Percentiles rank a stretch among this genome's conserved stretches.
Conservation (phyloP, 2,113 vertebrate genomes). For the Pseudorectes ferrugineus region DNA sequence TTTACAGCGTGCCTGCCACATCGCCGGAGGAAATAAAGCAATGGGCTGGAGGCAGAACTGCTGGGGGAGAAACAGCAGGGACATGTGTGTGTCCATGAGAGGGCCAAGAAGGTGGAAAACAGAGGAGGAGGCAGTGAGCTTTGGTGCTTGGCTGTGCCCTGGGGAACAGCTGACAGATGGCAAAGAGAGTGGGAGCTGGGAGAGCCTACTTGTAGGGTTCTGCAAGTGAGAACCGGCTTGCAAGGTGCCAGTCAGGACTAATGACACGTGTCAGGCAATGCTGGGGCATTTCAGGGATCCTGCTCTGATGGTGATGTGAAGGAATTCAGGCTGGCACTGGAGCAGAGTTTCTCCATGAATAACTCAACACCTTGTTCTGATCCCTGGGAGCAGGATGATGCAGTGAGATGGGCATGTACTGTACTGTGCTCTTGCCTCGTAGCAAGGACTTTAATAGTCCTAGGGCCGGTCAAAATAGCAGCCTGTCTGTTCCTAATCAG, state of each 20-base stretch:
- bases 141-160: neutral
- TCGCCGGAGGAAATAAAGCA: accelerated
- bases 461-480: neutral
- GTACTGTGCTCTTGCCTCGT: neutral
- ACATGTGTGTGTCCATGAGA: neutral
- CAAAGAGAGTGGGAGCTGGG: neutral
- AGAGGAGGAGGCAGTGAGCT: neutral
- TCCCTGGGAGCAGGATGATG: neutral
- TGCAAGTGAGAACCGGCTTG: neutral
- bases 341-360: neutral
- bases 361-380: neutral
- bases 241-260: neutral
- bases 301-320: neutral
- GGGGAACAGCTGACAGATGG: neutral
- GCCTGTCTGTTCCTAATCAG: neutral
- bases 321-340: neutral
- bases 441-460: neutral
- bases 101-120: neutral
- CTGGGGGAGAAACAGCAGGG: neutral
- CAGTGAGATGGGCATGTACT: neutral
- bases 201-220: neutral
- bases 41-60: neutral
- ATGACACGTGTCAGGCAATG: accelerated
- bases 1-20: accelerated
- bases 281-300: neutral